Evolutionary conservation across 2,797 vertebrate species (phyloP).

Genomic region (Nyctibius grandis): DNA sequence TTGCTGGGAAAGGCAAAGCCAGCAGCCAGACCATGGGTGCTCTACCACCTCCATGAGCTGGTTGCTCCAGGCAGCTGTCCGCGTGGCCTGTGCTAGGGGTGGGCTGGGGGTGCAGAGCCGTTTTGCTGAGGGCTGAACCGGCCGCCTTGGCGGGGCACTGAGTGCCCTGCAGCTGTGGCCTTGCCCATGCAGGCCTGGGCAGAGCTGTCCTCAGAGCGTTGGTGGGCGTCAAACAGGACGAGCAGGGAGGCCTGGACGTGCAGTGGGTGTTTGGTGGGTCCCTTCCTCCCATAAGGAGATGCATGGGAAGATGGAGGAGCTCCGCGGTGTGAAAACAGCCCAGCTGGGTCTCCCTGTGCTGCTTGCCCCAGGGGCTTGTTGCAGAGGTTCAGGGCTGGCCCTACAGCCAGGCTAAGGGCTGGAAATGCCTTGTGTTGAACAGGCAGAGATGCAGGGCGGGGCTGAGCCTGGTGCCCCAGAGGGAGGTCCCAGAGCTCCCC

Average conservation of each 20-base stretch:
- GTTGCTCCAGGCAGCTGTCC: background rate
- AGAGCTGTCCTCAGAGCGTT: background rate
- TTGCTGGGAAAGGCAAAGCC: background rate
- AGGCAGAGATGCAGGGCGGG: background rate
- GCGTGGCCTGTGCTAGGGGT: background rate
- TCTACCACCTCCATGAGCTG: background rate
- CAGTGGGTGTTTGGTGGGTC: fast-evolving
- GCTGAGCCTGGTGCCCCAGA: background rate
- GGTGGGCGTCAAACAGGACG: background rate
- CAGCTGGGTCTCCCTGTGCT: background rate
- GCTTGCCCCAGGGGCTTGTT: background rate
- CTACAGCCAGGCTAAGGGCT: background rate
- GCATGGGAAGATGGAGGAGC: background rate
- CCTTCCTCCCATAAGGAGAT: background rate
- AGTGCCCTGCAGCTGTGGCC: background rate
- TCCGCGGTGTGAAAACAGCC: background rate
- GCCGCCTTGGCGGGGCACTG: background rate
- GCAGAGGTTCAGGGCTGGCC: background rate
- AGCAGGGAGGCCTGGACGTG: background rate
- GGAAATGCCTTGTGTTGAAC: background rate
- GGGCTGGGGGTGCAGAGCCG: background rate
- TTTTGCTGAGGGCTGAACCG: fast-evolving
- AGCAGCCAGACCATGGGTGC: background rate
- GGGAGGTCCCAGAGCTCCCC: background rate
- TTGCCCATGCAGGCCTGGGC: background rate